Conservation (phyloP, 2,888 invertebrate genomes). For the Ernsta delagoae region DNA sequence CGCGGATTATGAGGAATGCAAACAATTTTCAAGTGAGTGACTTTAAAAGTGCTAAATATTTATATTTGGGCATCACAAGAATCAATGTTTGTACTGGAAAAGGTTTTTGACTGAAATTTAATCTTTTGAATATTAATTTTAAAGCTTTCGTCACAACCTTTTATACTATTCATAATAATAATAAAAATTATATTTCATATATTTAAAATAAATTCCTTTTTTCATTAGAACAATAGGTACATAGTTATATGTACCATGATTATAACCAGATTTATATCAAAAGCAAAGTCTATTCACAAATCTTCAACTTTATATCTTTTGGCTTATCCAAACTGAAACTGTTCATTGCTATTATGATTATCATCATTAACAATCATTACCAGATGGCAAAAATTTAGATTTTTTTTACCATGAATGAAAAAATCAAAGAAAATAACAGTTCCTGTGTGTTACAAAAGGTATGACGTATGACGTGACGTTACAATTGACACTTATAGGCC, state of each 20-base stretch:
- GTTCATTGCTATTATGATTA: too few relatives aligned
- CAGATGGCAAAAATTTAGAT: too few relatives aligned
- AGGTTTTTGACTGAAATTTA: neutral
- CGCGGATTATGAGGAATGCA: neutral
- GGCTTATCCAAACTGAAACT: too few relatives aligned
- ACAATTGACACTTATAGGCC: neutral
- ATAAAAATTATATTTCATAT: too few relatives aligned
- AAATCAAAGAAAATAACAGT: neutral
- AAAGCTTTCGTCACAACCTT: neutral
- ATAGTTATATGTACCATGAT: too few relatives aligned
- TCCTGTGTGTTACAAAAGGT: neutral
- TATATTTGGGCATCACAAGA: neutral
- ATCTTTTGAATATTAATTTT: neutral
- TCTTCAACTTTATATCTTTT: too few relatives aligned
- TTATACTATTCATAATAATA: neutral
- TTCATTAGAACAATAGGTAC: too few relatives aligned
- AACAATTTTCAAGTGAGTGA: neutral
- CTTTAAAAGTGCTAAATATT: constrained; percentile 7
- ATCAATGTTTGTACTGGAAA: neutral
- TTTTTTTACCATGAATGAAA: neutral
- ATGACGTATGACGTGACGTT: neutral
- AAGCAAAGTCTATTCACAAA: too few relatives aligned
- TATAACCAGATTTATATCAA: too few relatives aligned
- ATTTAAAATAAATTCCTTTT: too few relatives aligned
- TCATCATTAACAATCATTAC: neutral